These are phyloP conservation scores for Pherbina coryleti DNA, from an alignment of 2,888 invertebrate genomes.

Conservation along the genomic window DNA sequence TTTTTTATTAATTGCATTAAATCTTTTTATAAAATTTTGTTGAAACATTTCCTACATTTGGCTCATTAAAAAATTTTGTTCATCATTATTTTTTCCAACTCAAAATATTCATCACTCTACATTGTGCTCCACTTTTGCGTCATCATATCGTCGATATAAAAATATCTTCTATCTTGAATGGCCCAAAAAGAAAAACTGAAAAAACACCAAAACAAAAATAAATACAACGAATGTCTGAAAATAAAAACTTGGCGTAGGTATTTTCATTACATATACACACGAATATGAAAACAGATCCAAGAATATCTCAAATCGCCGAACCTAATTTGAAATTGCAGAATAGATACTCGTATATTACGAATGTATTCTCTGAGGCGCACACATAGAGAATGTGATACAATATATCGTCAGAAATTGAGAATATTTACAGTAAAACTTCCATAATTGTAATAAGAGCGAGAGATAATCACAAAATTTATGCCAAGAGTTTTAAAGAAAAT, in stretches of 20 bases:
- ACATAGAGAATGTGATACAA: slow-evolving; percentile 24
- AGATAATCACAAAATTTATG: too few species aligned
- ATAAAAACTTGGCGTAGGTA: slow-evolving; percentile 62
- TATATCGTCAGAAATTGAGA: background rate
- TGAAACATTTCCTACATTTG: too few species aligned
- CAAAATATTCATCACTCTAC: background rate
- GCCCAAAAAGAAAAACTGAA: slow-evolving; percentile 51
- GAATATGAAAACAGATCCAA: slow-evolving; percentile 66
- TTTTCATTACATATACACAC: slow-evolving; percentile 60
- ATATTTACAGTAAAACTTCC: slow-evolving; percentile 2
- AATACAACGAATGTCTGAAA: slow-evolving; percentile 37
- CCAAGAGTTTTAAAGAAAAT: too few species aligned
- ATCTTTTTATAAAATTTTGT: too few species aligned
- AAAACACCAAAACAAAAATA: slow-evolving; percentile 5
- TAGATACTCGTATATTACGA: background rate
- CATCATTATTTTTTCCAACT: background rate
- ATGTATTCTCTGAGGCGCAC: background rate
- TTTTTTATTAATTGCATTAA: too few species aligned
- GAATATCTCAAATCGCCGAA: slow-evolving; percentile 64
- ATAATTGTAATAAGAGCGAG: background rate
- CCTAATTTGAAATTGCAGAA: background rate
- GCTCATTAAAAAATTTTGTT: background rate
- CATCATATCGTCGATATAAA: background rate
- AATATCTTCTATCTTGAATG: background rate
- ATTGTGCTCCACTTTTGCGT: slow-evolving; percentile 2